phyloP scores from a whole-genome alignment of 2,797 vertebrate genomes.

The Alosa sapidissima region DNA sequence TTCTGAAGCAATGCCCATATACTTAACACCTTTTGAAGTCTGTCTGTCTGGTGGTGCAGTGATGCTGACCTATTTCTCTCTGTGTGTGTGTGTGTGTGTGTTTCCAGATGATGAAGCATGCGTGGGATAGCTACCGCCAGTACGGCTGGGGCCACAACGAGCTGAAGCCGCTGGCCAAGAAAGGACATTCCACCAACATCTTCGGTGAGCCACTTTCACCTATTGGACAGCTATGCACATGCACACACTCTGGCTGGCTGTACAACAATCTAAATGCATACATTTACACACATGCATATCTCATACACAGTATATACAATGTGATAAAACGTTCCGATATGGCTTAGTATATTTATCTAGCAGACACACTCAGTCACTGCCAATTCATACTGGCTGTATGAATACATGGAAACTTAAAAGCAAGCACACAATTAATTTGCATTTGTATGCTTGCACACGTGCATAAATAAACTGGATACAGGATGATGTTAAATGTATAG shows the following conservation, averaged over 20 bases:
- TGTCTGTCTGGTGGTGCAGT: too few relatives aligned
- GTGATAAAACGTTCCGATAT: not conserved
- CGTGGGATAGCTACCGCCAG: conserved; percentile 95
- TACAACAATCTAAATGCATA: not conserved
- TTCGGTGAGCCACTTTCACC: conserved; percentile 82
- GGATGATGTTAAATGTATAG: not conserved
- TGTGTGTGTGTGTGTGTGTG: conserved; percentile 28
- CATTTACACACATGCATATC: not conserved
- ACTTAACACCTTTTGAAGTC: too few relatives aligned
- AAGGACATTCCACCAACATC: conserved; percentile 99
- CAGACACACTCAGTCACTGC: conserved; percentile 23
- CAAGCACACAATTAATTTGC: not conserved
- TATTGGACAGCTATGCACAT: not conserved
- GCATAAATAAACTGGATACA: not conserved
- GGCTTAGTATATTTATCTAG: not conserved
- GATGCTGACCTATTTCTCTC: not conserved
- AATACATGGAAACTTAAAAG: not conserved
- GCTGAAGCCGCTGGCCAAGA: conserved; percentile 95
- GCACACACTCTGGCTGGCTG: not conserved
- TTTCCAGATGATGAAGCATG: conserved; percentile 97
- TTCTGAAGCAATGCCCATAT: too few relatives aligned
- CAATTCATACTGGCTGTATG: too few relatives aligned
- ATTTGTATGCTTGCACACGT: too few relatives aligned
- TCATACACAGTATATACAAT: conserved; percentile 20
- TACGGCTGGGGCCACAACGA: conserved; percentile 99